Conservation (phyloP, 2,888 invertebrate species). For the Brachyopa scutellaris region DNA sequence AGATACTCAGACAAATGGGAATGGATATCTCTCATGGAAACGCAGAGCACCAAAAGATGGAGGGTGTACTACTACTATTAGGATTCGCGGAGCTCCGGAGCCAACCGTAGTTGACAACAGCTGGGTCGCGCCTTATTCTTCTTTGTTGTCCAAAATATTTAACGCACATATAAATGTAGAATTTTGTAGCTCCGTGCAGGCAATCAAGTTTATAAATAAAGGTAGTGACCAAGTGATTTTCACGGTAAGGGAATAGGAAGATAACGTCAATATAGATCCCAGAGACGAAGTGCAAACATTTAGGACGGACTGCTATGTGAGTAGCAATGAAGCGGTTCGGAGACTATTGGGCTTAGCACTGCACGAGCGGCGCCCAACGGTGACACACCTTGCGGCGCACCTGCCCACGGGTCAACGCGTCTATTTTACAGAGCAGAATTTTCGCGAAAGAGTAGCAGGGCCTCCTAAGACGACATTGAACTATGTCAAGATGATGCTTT, state of each 20-base stretch:
- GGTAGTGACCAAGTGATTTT: background rate
- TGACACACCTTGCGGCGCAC: conserved; percentile 2
- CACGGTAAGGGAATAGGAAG: background rate
- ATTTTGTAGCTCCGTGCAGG: background rate
- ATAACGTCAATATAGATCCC: background rate
- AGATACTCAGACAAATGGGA: background rate
- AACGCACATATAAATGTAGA: conserved; percentile 5
- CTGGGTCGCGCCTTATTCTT: background rate
- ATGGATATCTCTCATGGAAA: background rate
- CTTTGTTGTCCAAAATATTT: background rate
- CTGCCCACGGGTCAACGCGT: conserved; percentile 12
- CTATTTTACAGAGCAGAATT: conserved; percentile 23
- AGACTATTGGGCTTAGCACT: background rate
- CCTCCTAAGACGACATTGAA: conserved; percentile 12
- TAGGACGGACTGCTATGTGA: background rate
- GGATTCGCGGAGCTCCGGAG: background rate
- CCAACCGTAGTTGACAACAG: background rate
- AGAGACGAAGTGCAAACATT: background rate
- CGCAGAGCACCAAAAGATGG: background rate
- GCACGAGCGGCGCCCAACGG: background rate
- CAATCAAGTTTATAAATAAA: background rate
- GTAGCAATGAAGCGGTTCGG: conserved; percentile 24
- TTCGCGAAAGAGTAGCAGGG: background rate
- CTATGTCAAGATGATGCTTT: too few relatives aligned
- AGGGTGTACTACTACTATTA: background rate